Evolutionary conservation across 2,113 vertebrate species (phyloP).

Genomic region (Microcebus griseorufus): DNA sequence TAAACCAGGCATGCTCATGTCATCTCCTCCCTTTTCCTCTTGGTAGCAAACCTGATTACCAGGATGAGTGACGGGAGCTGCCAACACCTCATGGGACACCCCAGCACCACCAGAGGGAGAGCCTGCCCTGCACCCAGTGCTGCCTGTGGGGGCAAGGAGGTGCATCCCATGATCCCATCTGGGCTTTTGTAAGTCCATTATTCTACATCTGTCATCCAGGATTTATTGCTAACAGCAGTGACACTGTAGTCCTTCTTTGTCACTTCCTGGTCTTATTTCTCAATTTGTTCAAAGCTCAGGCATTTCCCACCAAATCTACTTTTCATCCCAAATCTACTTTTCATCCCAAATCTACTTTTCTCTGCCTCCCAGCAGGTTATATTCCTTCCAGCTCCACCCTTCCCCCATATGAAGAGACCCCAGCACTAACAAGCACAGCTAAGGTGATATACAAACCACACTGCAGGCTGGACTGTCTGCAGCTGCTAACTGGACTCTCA

Average conservation of each 20-base stretch:
- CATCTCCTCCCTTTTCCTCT: not conserved
- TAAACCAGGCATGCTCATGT: not conserved
- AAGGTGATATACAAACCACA: not conserved
- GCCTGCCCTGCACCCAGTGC: not conserved
- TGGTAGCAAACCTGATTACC: not conserved
- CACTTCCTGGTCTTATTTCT: not conserved
- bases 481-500: not conserved
- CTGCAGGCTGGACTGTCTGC: not conserved
- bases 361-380: not conserved
- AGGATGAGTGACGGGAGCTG: not conserved
- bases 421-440: not conserved
- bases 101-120: not conserved
- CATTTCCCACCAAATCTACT: not conserved
- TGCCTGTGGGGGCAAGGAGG: no score
- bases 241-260: not conserved
- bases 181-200: not conserved
- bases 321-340: not conserved
- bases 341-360: not conserved
- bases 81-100: not conserved
- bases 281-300: not conserved
- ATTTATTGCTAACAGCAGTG: not conserved
- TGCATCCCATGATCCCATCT: not conserved
- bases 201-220: not conserved
- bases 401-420: not conserved
- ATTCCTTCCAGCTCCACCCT: not conserved